These are phyloP conservation scores for Ahaetulla prasina DNA, from an alignment of 2,113 vertebrate species.

Conservation along the genomic window DNA sequence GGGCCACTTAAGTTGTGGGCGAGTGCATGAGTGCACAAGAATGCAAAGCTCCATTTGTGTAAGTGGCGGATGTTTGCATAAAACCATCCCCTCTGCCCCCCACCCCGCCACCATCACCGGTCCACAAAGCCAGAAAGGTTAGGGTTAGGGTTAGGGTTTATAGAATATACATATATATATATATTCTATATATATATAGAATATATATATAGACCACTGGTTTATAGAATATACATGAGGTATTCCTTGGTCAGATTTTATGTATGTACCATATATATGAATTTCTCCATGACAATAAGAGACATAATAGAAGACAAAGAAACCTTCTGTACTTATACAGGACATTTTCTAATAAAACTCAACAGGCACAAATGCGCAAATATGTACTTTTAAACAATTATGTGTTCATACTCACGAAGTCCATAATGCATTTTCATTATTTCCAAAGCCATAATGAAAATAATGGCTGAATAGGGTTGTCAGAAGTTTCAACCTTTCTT, in stretches of 20 bases:
- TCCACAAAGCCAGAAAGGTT: not conserved
- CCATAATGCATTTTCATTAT: not conserved
- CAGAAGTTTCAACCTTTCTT: not conserved
- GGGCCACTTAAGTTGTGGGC: not conserved
- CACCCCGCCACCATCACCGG: not conserved
- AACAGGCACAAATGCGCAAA: not conserved
- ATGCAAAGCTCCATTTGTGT: not conserved
- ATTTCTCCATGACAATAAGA: not conserved
- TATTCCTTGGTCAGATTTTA: not conserved
- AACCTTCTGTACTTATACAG: not conserved
- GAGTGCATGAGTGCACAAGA: not conserved
- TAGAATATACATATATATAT: too few species aligned
- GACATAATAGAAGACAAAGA: not conserved
- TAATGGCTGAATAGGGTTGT: not conserved
- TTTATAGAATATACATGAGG: not conserved
- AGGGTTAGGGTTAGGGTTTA: too few species aligned
- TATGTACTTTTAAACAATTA: not conserved
- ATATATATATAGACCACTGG: too few species aligned
- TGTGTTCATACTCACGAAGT: not conserved
- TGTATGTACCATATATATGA: not conserved
- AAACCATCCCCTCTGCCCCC: not conserved
- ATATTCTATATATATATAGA: too few species aligned
- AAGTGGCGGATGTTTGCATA: accelerated
- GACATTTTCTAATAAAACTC: not conserved
- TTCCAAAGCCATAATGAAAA: not conserved